phyloP scores from a whole-genome alignment of 2,113 vertebrate species.

The Callipepla squamata region DNA sequence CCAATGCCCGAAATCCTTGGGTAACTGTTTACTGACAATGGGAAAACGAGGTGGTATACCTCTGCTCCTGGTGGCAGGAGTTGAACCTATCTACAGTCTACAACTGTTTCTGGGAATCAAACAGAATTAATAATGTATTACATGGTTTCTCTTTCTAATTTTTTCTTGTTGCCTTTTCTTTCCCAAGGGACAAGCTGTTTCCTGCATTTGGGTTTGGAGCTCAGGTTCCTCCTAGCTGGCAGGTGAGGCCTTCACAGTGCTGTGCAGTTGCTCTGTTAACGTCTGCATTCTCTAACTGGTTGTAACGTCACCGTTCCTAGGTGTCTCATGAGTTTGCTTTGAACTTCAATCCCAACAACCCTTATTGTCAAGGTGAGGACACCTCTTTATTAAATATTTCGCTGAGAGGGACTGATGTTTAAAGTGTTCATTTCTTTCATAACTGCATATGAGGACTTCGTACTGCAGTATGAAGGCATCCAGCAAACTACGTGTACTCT shows the following conservation, averaged over 20 bases:
- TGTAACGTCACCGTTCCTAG: slow-evolving; percentile 69
- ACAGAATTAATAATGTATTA: not conserved
- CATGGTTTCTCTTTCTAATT: not conserved
- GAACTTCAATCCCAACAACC: slow-evolving; percentile 90
- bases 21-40: not conserved
- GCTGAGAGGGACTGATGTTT: not conserved
- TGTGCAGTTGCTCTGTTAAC: not conserved
- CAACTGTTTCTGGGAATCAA: not conserved
- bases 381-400: not conserved
- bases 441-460: not conserved
- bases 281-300: not conserved
- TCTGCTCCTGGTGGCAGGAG: not conserved
- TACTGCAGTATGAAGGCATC: not conserved
- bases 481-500: not conserved
- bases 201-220: slow-evolving; percentile 95
- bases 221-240: slow-evolving; percentile 88
- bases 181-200: slow-evolving; percentile 89
- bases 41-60: not conserved
- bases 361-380: slow-evolving; percentile 88
- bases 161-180: not conserved
- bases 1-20: not conserved
- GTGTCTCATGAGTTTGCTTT: slow-evolving; percentile 93
- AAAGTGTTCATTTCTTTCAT: not conserved
- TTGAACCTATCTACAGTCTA: not conserved
- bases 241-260: slow-evolving; percentile 73